phyloP scores from a whole-genome alignment of 2,113 vertebrate genomes.

The Tachysurus fulvidraco region DNA sequence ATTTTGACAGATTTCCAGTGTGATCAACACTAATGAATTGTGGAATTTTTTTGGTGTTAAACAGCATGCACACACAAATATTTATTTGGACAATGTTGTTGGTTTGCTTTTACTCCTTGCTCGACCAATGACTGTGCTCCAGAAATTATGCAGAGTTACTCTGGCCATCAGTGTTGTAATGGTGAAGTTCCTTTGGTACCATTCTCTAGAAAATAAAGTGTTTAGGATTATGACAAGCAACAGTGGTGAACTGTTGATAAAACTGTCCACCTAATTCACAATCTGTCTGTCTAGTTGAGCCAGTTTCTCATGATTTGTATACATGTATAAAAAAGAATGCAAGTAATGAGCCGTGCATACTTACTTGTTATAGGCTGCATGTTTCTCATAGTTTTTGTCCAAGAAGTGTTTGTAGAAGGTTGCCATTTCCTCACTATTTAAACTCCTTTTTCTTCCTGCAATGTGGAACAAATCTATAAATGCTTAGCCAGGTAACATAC shows the following conservation, averaged over 20 bases:
- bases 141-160: slow-evolving; percentile 75
- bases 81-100: slow-evolving; percentile 53
- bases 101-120: slow-evolving; percentile 56
- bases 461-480: neutral
- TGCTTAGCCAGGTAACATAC: neutral
- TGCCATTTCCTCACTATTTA: slow-evolving; percentile 90
- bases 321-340: neutral
- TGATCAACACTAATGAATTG: neutral
- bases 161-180: slow-evolving; percentile 91
- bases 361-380: slow-evolving; percentile 89
- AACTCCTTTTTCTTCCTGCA: slow-evolving; percentile 76
- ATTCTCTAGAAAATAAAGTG: slow-evolving; percentile 73
- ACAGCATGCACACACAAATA: neutral
- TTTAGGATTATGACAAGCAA: neutral
- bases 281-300: neutral
- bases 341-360: slow-evolving; percentile 48
- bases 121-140: slow-evolving; percentile 68
- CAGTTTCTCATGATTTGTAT: neutral
- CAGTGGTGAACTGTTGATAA: neutral
- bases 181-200: slow-evolving; percentile 88
- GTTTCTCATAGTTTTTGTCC: slow-evolving; percentile 83
- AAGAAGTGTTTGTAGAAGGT: slow-evolving; percentile 92
- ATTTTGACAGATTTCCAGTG: neutral
- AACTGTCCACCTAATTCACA: slow-evolving; percentile 9
- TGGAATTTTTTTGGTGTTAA: neutral